These are phyloP conservation scores for Parascotia fuliginaria DNA, from an alignment of 2,888 invertebrate species.

Conservation along the genomic window DNA sequence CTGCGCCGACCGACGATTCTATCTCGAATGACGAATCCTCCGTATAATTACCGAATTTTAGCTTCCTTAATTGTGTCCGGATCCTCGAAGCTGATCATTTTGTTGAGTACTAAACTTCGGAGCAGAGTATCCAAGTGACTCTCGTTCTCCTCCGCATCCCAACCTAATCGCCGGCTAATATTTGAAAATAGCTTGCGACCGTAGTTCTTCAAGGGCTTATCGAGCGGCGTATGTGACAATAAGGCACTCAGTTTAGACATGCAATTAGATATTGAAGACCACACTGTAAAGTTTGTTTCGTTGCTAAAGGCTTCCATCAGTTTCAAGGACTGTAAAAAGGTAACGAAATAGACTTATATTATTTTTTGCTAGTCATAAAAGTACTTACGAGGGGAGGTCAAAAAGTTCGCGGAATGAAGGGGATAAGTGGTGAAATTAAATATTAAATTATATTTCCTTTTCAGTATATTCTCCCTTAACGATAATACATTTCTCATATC, in stretches of 20 bases:
- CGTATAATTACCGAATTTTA: conserved; percentile 81
- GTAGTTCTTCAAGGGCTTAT: conserved; percentile 90
- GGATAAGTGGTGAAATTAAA: too few relatives aligned
- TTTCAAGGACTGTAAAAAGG: conserved; percentile 84
- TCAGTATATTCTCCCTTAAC: too few relatives aligned
- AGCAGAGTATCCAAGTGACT: conserved; percentile 95
- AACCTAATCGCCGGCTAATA: conserved; percentile 91
- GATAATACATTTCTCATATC: too few relatives aligned
- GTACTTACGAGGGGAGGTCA: too few relatives aligned
- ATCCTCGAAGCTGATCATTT: conserved; percentile 93
- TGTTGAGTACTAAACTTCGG: conserved; percentile 92
- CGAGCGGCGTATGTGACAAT: conserved; percentile 92
- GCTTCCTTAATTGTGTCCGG: conserved; percentile 92
- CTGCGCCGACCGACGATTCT: too few relatives aligned
- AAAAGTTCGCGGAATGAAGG: too few relatives aligned
- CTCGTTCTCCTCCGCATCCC: conserved; percentile 93
- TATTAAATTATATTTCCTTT: too few relatives aligned
- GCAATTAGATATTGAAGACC: conserved; percentile 93
- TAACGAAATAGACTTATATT: too few relatives aligned
- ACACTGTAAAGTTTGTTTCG: conserved; percentile 97
- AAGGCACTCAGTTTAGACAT: conserved; percentile 91
- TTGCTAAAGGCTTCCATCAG: conserved; percentile 94
- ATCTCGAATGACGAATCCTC: background rate
- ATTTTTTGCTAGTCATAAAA: too few relatives aligned
- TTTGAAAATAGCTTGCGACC: conserved; percentile 90